These are phyloP conservation scores for Neotoxoptera formosana DNA, from an alignment of 1,140 invertebrate genomes.

Conservation along the genomic window DNA sequence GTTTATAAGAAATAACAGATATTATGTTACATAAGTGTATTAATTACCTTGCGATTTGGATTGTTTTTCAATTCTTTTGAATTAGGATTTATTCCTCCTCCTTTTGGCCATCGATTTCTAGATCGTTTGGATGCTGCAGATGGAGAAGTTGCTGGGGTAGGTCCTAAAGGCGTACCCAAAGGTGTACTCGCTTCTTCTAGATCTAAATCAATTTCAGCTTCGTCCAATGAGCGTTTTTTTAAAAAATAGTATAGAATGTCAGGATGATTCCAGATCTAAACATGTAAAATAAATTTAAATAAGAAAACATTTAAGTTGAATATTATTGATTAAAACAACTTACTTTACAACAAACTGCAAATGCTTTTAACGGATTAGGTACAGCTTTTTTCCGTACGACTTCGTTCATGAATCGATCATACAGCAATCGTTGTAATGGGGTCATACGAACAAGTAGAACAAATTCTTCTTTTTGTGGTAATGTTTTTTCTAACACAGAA, in stretches of 20 bases:
- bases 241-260: constrained; percentile 94
- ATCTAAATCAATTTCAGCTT: constrained; percentile 86
- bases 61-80: constrained; percentile 52
- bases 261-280: constrained; percentile 97
- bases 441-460: constrained; percentile 90
- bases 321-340: constrained; percentile 59
- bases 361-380: constrained; percentile 96
- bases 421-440: constrained; percentile 83
- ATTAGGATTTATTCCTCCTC: constrained; percentile 62
- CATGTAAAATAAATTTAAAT: constrained; percentile 57
- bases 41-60: constrained; percentile 56
- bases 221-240: constrained; percentile 79
- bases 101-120: constrained; percentile 64
- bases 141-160: constrained; percentile 59
- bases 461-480: constrained; percentile 92
- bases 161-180: constrained; percentile 62
- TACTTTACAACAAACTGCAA: constrained; percentile 97
- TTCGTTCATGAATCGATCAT: constrained; percentile 91
- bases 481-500: constrained; percentile 81
- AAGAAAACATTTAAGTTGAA: constrained; percentile 22
- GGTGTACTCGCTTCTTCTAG: constrained; percentile 67
- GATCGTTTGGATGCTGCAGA: constrained; percentile 57
- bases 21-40: background rate
- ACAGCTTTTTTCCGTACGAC: constrained; percentile 84
- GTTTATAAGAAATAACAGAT: background rate